Conservation (phyloP, 2,888 invertebrate genomes). For the Cryptus viduatorius region DNA sequence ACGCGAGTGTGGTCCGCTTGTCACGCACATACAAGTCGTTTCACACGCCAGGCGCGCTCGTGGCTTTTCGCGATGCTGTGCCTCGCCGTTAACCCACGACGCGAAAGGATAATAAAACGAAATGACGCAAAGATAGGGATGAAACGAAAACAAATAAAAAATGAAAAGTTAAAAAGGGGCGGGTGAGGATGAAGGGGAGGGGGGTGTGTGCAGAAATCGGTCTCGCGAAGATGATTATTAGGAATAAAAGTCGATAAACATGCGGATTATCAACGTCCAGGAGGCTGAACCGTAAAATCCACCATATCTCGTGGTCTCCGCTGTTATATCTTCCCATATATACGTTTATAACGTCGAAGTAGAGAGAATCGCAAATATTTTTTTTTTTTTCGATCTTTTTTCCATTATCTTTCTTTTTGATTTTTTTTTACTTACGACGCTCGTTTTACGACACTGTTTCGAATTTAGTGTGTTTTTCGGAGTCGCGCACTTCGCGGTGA, state of each 20-base stretch:
- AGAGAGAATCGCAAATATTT: slow-evolving; percentile 40
- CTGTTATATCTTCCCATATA: slow-evolving; percentile 44
- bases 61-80: neutral
- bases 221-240: slow-evolving; percentile 73
- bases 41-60: slow-evolving; percentile 27
- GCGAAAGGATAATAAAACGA: slow-evolving; percentile 51
- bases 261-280: slow-evolving; percentile 76
- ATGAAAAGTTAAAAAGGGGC: slow-evolving; percentile 12
- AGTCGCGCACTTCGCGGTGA: slow-evolving; percentile 24
- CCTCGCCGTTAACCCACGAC: slow-evolving; percentile 59
- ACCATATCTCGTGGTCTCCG: slow-evolving; percentile 61
- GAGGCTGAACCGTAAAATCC: slow-evolving; percentile 71
- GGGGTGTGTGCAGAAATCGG: slow-evolving; percentile 32
- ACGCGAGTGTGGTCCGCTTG: slow-evolving; percentile 23
- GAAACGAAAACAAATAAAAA: slow-evolving; percentile 32
- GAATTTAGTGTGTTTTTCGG: slow-evolving; percentile 71
- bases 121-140: slow-evolving; percentile 58
- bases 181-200: neutral
- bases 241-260: slow-evolving; percentile 79
- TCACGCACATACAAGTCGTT: slow-evolving; percentile 30
- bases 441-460: slow-evolving; percentile 76
- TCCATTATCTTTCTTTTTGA: neutral
- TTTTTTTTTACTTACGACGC: slow-evolving; percentile 34
- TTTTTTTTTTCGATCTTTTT: slow-evolving; percentile 32
- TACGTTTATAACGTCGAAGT: slow-evolving; percentile 8